phyloP scores from a whole-genome alignment of 1,140 invertebrate genomes.

The Ips nitidus region DNA sequence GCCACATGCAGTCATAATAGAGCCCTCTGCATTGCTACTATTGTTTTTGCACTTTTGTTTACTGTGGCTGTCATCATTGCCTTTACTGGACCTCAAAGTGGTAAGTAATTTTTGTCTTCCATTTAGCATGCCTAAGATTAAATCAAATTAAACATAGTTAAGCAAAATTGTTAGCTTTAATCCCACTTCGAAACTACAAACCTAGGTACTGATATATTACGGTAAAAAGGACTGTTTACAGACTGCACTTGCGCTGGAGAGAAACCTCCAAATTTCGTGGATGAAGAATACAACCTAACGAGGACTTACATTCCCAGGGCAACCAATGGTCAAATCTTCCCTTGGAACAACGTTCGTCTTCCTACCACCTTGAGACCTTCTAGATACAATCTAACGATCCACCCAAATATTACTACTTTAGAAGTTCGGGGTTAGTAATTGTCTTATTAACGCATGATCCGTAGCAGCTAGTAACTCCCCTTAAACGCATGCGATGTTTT shows the following conservation, averaged over 20 bases:
- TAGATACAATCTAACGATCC: slow-evolving; percentile 86
- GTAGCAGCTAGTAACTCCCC: not conserved
- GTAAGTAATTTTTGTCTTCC: slow-evolving; percentile 51
- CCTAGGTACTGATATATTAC: slow-evolving; percentile 17
- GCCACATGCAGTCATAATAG: slow-evolving; percentile 85
- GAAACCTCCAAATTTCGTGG: slow-evolving; percentile 63
- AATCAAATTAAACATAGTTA: not conserved
- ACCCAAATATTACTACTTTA: slow-evolving; percentile 90
- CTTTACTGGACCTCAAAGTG: slow-evolving; percentile 79
- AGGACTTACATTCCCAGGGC: slow-evolving; percentile 64
- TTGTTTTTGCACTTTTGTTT: slow-evolving; percentile 77
- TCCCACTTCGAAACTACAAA: not conserved
- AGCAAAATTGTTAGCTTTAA: not conserved
- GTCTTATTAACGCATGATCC: not conserved
- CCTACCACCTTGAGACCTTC: slow-evolving; percentile 78
- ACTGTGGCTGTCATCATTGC: slow-evolving; percentile 84
- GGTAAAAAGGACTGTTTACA: slow-evolving; percentile 46
- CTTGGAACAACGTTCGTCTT: slow-evolving; percentile 85
- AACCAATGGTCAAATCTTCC: slow-evolving; percentile 79
- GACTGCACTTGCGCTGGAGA: slow-evolving; percentile 73
- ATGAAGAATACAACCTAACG: slow-evolving; percentile 63
- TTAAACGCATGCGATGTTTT: not conserved
- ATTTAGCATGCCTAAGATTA: not conserved
- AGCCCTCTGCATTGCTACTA: slow-evolving; percentile 75
- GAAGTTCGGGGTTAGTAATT: slow-evolving; percentile 74